These are phyloP conservation scores for Malaclemys terrapin DNA, from an alignment of 2,113 vertebrate genomes.

Conservation along the genomic window DNA sequence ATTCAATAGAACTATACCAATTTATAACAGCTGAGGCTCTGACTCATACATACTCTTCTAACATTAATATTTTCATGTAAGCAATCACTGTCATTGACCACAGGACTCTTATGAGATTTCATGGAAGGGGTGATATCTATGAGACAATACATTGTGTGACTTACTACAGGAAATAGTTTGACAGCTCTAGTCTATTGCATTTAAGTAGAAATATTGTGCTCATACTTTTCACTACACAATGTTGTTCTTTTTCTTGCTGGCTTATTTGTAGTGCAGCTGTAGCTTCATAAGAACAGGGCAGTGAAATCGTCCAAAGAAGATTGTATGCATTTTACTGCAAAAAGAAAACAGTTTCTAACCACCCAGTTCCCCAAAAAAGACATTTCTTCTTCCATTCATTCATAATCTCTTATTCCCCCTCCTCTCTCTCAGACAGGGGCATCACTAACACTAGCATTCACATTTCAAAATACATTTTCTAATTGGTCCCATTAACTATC, in stretches of 20 bases:
- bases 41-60: neutral
- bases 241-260: neutral
- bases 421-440: neutral
- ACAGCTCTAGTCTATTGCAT: neutral
- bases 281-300: neutral
- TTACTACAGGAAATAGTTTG: neutral
- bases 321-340: neutral
- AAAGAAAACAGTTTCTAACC: neutral
- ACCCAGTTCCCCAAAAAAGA: neutral
- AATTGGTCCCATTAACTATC: constrained; percentile 52
- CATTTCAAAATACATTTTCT: constrained; percentile 44
- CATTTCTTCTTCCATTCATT: neutral
- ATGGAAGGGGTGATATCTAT: neutral
- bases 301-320: neutral
- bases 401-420: neutral
- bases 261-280: neutral
- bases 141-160: neutral
- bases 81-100: neutral
- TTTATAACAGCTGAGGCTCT: neutral
- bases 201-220: neutral
- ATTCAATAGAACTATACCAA: neutral
- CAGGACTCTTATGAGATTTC: neutral
- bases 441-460: neutral
- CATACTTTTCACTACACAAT: neutral
- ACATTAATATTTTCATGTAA: neutral